Evolutionary conservation across 2,888 invertebrate species (phyloP).

Genomic region (Drosophila subquinaria): DNA sequence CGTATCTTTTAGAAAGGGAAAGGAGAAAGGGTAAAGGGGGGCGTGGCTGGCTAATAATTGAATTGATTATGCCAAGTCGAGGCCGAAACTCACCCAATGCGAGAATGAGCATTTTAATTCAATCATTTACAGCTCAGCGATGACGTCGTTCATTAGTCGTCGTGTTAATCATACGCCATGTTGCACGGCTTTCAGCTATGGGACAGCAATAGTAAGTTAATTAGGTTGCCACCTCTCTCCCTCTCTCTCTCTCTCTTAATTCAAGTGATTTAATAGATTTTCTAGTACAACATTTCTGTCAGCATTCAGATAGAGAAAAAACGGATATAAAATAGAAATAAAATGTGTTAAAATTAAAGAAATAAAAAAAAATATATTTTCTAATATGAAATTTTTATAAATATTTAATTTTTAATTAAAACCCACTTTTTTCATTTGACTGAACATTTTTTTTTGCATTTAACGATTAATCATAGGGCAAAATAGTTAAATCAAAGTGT

Average conservation of each 20-base stretch:
- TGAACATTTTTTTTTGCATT: no score
- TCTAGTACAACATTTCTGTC: conserved; percentile 14
- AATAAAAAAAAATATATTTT: no score
- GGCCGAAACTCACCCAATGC: conserved; percentile 28
- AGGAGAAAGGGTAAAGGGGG: not conserved
- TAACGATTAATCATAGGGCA: no score
- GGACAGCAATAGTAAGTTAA: conserved; percentile 37
- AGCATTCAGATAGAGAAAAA: not conserved
- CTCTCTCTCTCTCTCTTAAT: conserved; percentile 1
- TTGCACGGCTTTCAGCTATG: conserved; percentile 51
- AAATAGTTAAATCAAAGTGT: not conserved
- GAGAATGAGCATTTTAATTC: conserved; percentile 65
- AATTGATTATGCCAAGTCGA: conserved; percentile 55
- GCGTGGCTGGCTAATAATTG: conserved; percentile 42
- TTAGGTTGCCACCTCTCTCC: conserved; percentile 45
- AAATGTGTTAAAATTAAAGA: no score
- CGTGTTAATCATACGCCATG: conserved; percentile 79
- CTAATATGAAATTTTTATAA: no score
- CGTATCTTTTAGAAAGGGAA: not conserved
- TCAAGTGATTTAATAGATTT: conserved; percentile 51
- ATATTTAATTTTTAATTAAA: no score
- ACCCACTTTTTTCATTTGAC: no score
- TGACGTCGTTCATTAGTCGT: conserved; percentile 71
- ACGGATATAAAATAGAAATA: not conserved
- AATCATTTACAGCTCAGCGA: conserved; percentile 70